Evolutionary conservation across 1,140 invertebrate genomes (phyloP).

Genomic region (Drosophila sturtevanti): DNA sequence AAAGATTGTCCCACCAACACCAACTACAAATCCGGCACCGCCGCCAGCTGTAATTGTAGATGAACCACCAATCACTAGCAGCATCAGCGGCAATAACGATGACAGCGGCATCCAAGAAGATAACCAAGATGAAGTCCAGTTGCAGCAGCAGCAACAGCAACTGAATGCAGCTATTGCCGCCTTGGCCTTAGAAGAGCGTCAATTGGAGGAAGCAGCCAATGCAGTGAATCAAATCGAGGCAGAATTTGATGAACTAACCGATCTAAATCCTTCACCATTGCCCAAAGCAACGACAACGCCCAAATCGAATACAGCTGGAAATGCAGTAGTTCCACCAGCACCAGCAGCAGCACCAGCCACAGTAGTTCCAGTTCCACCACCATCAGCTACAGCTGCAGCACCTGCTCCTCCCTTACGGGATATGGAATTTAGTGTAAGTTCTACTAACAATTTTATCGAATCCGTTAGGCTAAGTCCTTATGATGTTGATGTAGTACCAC

Average conservation of each 20-base stretch:
- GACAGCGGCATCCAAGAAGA: slow-evolving; percentile 91
- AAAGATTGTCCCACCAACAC: slow-evolving; percentile 4
- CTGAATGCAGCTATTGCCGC: slow-evolving; percentile 76
- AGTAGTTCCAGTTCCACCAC: slow-evolving; percentile 26
- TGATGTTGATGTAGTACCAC: slow-evolving; percentile 63
- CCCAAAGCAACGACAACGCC: slow-evolving; percentile 25
- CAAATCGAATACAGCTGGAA: background rate
- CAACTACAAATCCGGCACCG: slow-evolving; percentile 15
- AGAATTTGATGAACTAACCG: slow-evolving; percentile 73
- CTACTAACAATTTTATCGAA: slow-evolving; percentile 80
- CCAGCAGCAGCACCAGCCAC: no score
- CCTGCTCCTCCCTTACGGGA: slow-evolving; percentile 59
- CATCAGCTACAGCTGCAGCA: slow-evolving; percentile 31
- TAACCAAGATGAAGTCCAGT: slow-evolving; percentile 84
- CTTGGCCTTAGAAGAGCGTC: slow-evolving; percentile 69
- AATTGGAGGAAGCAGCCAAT: slow-evolving; percentile 74
- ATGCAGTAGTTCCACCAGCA: slow-evolving; percentile 31
- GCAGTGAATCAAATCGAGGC: slow-evolving; percentile 80
- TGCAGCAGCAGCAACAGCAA: slow-evolving; percentile 71
- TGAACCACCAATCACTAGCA: slow-evolving; percentile 83
- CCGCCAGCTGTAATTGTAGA: slow-evolving; percentile 67
- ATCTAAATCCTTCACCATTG: slow-evolving; percentile 52
- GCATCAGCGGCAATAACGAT: slow-evolving; percentile 85
- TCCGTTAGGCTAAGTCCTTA: slow-evolving; percentile 60
- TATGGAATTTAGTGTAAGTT: slow-evolving; percentile 83